These are phyloP conservation scores for Notodonta ziczac DNA, from an alignment of 2,888 invertebrate species.

Conservation along the genomic window DNA sequence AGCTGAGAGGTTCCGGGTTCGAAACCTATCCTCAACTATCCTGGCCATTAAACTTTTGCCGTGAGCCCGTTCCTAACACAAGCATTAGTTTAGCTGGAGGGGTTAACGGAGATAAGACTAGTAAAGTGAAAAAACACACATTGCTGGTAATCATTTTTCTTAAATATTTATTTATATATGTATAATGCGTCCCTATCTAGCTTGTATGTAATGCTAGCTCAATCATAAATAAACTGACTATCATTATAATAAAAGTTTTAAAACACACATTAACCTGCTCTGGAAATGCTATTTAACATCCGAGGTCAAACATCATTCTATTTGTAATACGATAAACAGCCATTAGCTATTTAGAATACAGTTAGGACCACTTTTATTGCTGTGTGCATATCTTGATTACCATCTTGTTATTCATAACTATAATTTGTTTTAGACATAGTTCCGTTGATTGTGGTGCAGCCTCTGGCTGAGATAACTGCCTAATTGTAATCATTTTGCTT, in stretches of 20 bases:
- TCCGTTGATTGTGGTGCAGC: neutral
- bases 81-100: no score
- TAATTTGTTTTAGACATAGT: constrained; percentile 9
- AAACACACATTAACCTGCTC: neutral
- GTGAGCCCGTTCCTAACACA: no score
- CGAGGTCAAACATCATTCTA: constrained; percentile 2
- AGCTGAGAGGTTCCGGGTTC: no score
- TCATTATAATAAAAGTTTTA: neutral
- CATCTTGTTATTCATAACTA: neutral
- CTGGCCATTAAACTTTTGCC: no score
- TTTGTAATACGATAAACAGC: constrained; percentile 1
- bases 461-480: no score
- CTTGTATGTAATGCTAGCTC: neutral
- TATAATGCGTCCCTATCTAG: no score
- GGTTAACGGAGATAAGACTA: no score
- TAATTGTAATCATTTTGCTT: no score
- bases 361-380: neutral
- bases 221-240: neutral
- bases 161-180: no score
- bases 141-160: no score
- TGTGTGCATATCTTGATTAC: neutral
- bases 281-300: neutral
- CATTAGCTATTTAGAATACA: neutral
- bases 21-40: no score
- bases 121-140: no score